Percentiles rank a stretch among this genome's conserved stretches.
These are phyloP conservation scores for Tachuris rubrigastra DNA, from an alignment of 2,113 vertebrate species.

Conservation along the genomic window DNA sequence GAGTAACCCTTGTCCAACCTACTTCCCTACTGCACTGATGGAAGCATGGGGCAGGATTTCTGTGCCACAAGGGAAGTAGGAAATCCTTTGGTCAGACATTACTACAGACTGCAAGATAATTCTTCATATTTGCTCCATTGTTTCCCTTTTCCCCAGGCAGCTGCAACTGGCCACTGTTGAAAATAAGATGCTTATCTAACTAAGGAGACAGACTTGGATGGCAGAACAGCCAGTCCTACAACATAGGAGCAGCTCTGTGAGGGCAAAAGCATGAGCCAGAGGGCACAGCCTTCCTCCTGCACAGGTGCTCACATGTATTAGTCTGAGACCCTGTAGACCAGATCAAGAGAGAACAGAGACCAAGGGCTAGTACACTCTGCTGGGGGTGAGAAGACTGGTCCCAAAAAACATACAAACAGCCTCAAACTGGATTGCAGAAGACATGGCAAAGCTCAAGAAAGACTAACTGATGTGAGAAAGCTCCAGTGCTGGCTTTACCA, in stretches of 20 bases:
- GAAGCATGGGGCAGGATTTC: not conserved
- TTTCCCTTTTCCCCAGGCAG: not conserved
- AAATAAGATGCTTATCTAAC: not conserved
- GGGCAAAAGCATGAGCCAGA: not conserved
- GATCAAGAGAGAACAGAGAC: not conserved
- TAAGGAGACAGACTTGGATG: not conserved
- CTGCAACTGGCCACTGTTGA: not conserved
- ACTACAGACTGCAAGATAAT: not conserved
- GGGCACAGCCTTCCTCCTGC: not conserved
- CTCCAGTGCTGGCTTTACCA: not conserved
- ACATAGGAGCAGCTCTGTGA: not conserved
- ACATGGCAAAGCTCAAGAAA: not conserved
- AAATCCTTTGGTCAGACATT: not conserved
- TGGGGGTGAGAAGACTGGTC: not conserved
- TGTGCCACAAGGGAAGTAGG: rapidly evolving
- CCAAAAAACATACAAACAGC: not conserved
- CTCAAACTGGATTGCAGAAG: not conserved
- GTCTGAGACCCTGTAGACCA: not conserved
- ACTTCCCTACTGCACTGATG: not conserved
- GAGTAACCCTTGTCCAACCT: not conserved
- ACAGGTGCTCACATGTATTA: not conserved
- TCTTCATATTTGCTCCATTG: rapidly evolving
- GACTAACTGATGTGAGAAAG: not conserved
- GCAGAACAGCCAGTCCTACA: not conserved
- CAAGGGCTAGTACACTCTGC: not conserved